These are phyloP conservation scores for Chironomus tentans DNA, from an alignment of 2,888 invertebrate species.

Conservation along the genomic window DNA sequence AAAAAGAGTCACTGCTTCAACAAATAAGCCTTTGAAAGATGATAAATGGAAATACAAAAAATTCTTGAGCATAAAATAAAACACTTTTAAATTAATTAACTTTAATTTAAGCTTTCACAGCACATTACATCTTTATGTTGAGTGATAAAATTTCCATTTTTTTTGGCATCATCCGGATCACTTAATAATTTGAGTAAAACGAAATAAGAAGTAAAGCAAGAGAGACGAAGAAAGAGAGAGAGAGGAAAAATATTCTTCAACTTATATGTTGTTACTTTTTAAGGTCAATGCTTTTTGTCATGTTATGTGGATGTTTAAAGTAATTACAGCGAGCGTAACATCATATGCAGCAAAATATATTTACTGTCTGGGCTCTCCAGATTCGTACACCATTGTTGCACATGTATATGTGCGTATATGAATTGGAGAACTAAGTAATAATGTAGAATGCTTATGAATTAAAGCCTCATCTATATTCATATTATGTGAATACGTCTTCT, in stretches of 20 bases:
- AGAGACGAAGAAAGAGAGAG: background rate
- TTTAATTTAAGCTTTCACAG: background rate
- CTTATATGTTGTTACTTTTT: background rate
- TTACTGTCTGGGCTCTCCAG: background rate
- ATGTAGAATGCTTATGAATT: too few species aligned
- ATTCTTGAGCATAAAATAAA: background rate
- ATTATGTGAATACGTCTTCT: background rate
- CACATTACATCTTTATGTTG: background rate
- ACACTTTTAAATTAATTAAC: too few species aligned
- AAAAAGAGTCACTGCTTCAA: background rate
- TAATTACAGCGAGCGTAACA: conserved; percentile 1
- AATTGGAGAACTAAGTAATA: background rate
- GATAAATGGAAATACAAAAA: background rate
- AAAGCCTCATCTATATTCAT: too few species aligned
- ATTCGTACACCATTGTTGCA: background rate
- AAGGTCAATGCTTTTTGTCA: conserved; percentile 10
- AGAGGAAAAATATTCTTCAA: background rate
- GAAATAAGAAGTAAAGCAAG: too few species aligned
- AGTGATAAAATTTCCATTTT: background rate
- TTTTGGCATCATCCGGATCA: background rate
- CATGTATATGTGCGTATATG: background rate
- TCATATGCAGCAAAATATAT: background rate
- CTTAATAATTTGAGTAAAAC: background rate
- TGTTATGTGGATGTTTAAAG: conserved; percentile 6
- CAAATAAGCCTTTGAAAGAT: too few species aligned